Evolutionary conservation across 1,140 invertebrate species (phyloP).

Genomic region (Lepidurus apus): DNA sequence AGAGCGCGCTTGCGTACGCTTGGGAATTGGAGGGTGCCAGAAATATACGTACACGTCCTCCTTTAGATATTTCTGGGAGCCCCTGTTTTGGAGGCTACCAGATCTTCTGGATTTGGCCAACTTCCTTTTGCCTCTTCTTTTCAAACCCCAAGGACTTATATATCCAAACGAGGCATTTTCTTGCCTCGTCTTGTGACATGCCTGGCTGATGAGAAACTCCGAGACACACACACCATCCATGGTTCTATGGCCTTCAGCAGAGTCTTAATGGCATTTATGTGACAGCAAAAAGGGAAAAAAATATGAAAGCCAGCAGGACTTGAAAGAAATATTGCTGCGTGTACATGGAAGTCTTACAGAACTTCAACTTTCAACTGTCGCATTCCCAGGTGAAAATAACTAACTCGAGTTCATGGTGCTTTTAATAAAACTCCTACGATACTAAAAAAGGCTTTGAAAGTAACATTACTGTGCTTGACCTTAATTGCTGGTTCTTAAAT

Average conservation of each 20-base stretch:
- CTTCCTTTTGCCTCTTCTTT: not conserved
- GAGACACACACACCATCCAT: not conserved
- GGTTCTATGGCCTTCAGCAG: not conserved
- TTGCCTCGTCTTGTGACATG: conserved; percentile 1
- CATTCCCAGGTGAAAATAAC: too few relatives aligned
- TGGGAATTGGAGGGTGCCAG: not conserved
- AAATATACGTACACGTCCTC: conserved; percentile 17
- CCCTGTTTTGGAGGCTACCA: conserved; percentile 1
- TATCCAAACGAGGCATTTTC: not conserved
- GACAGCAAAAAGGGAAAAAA: not conserved
- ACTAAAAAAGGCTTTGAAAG: too few relatives aligned
- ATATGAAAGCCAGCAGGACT: not conserved
- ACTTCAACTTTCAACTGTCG: too few relatives aligned
- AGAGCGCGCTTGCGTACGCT: conserved; percentile 1
- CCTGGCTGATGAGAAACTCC: conserved; percentile 17
- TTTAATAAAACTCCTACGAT: too few relatives aligned
- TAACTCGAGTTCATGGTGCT: too few relatives aligned
- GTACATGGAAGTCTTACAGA: too few relatives aligned
- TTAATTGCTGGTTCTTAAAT: too few relatives aligned
- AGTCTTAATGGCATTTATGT: not conserved
- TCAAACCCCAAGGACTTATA: not conserved
- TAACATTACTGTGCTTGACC: too few relatives aligned
- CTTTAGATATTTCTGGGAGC: not conserved
- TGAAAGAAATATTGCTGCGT: not conserved
- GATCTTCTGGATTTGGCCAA: conserved; percentile 13